A percentile compares a stretch with the other conserved stretches of the same genome.
These are phyloP conservation scores for Mormyrus lacerda DNA, from an alignment of 2,113 vertebrate genomes.

Conservation along the genomic window DNA sequence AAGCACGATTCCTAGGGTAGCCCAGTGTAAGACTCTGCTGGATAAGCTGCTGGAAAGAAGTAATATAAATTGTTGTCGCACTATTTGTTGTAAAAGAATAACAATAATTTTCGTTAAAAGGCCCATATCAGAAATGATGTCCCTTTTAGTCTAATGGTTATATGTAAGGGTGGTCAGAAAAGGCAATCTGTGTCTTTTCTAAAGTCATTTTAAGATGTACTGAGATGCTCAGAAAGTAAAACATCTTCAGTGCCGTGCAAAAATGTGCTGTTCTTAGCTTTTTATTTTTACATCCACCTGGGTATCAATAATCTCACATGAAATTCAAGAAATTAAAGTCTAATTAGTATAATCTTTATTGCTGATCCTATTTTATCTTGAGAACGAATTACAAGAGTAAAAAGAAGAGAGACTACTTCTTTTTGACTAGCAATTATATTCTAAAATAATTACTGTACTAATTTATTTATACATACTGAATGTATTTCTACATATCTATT, in stretches of 20 bases:
- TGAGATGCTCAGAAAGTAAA: not conserved
- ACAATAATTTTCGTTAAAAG: not conserved
- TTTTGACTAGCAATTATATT: not conserved
- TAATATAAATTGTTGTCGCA: not conserved
- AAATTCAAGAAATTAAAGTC: not conserved
- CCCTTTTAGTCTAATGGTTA: not conserved
- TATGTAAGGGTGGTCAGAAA: not conserved
- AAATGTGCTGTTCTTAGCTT: not conserved
- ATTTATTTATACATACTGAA: not conserved
- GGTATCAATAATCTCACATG: not conserved
- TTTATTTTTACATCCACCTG: not conserved
- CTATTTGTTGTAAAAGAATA: not conserved
- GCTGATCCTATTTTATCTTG: not conserved
- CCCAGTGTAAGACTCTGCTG: not conserved
- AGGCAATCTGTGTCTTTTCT: not conserved
- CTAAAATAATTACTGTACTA: not conserved
- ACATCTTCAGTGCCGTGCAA: not conserved
- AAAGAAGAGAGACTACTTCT: not conserved
- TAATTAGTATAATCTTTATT: not conserved
- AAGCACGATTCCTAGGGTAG: not conserved
- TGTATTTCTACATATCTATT: not conserved
- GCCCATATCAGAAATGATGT: not conserved
- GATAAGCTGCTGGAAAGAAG: not conserved
- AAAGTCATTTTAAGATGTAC: not conserved
- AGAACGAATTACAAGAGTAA: not conserved